Evolutionary conservation across 2,797 vertebrate genomes (phyloP), one percentile per base, ranked within the genome.

Genomic region (Coregonus sp.): DNA sequence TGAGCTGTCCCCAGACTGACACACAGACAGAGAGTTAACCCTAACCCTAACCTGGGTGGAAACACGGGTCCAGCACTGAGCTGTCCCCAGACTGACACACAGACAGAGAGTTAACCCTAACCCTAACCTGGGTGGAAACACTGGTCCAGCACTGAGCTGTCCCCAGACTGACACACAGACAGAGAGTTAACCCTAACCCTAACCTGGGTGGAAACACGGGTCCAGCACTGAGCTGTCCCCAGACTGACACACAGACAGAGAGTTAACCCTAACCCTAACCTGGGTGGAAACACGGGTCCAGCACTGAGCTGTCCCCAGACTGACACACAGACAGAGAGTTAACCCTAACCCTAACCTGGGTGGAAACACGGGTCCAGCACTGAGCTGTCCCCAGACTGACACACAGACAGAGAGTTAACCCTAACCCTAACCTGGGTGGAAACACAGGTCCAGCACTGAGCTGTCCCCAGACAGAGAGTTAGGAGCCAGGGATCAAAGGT

Each of bases 201-300:
- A 99, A 14, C 95, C 96, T 2, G 79, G 77, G 84, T 97, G 93
- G 88, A 97, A 98, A 89, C 98, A 99, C 0, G 98, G 97, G 83
- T 98, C 96, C 0, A 0, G 80, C 0, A 95, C 56, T 54, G 0
- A 3, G 47, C 0, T 25, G 61, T 78, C 85, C 83, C 82, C 82
- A 79, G 76, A 75, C 93, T 94, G 68, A 72, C 7, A 79, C 74
- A 70, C 77, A 14, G 31, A 68, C 12, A 68, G 29, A 81, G 59
- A 25, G 16, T 25, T 25, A 25, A 25, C 25, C 25, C 25, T 25
- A 25, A 25, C 25, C 25, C 25, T 96, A 99, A 14, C 95, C 96
- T 2, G 79, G 77, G 84, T 97, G 93, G 88, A 97, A 98, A 89
- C 98, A 99, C 0, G 98, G 97, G 83, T 98, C 96, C 0, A 0